phyloP scores from a whole-genome alignment of 2,113 vertebrate genomes.

The Datnioides undecimradiatus region DNA sequence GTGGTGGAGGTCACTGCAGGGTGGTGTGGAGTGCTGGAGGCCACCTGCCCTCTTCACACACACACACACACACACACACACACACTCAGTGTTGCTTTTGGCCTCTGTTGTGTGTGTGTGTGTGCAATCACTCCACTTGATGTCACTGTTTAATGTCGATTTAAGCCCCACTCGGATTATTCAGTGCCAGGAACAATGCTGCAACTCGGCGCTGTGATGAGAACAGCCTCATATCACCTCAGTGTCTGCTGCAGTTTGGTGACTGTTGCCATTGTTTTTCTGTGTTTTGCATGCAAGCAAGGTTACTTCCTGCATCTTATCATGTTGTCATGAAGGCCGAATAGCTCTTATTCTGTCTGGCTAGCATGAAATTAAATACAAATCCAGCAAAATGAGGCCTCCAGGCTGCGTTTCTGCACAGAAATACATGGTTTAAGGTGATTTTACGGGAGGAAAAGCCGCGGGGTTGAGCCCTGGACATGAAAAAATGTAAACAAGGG shows the following conservation, averaged over 20 bases:
- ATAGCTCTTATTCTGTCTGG: not conserved
- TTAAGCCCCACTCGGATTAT: not conserved
- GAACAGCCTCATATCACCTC: not conserved
- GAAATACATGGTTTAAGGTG: not conserved
- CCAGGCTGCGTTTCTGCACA: not conserved
- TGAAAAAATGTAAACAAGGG: too few relatives aligned
- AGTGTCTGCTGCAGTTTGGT: not conserved
- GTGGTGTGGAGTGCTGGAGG: slow-evolving; percentile 37
- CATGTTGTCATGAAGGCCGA: not conserved
- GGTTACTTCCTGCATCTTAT: not conserved
- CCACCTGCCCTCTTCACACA: slow-evolving; percentile 29
- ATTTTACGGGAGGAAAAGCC: not conserved
- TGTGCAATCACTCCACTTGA: not conserved
- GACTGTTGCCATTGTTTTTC: not conserved
- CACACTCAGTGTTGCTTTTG: too few relatives aligned
- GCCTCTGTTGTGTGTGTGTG: not conserved
- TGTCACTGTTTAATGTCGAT: slow-evolving; percentile 37
- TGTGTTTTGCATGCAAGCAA: too few relatives aligned
- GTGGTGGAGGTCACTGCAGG: slow-evolving; percentile 42
- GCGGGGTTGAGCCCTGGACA: too few relatives aligned
- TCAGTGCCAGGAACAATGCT: slow-evolving; percentile 35
- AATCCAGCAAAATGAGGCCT: not conserved
- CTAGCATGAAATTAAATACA: not conserved
- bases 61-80: not conserved
- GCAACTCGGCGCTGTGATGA: slow-evolving; percentile 24